These are phyloP conservation scores for Polylopha cassiicola DNA, from an alignment of 2,888 invertebrate species.

Conservation along the genomic window DNA sequence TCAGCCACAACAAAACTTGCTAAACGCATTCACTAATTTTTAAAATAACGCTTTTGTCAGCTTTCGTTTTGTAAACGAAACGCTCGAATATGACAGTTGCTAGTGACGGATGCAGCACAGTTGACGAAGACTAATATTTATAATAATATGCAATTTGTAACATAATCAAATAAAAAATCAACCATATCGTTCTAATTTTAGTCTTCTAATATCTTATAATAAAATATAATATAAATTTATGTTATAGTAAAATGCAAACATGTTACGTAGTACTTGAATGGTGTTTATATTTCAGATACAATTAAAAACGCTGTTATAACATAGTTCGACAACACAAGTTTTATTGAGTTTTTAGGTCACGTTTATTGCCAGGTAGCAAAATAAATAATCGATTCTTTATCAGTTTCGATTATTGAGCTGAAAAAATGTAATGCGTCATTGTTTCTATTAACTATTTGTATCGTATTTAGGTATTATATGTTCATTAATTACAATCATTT, in stretches of 20 bases:
- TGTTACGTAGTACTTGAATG: slow-evolving; percentile 4
- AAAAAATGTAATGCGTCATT: not conserved
- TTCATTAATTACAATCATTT: not conserved
- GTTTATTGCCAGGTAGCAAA: slow-evolving; percentile 5
- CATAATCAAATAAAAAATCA: too few relatives aligned
- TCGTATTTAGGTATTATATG: too few relatives aligned
- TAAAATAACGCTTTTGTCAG: slow-evolving; percentile 16
- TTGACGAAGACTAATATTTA: too few relatives aligned
- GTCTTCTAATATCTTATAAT: too few relatives aligned
- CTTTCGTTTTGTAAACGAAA: slow-evolving; percentile 6
- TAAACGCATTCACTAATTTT: too few relatives aligned
- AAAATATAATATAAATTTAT: too few relatives aligned
- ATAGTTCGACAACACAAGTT: slow-evolving; percentile 8
- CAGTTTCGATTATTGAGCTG: too few relatives aligned
- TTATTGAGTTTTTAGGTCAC: not conserved
- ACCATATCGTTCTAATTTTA: too few relatives aligned
- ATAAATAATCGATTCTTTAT: slow-evolving; percentile 2
- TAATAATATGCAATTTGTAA: too few relatives aligned
- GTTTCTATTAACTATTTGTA: not conserved
- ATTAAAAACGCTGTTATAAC: not conserved
- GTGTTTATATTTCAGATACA: not conserved
- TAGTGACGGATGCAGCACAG: too few relatives aligned
- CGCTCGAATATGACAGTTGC: slow-evolving; percentile 1
- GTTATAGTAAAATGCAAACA: too few relatives aligned
- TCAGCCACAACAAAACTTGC: too few relatives aligned